Base-by-base conservation (phyloP, 2,797 vertebrate genomes). In the Sebastes oblongus region DNA sequence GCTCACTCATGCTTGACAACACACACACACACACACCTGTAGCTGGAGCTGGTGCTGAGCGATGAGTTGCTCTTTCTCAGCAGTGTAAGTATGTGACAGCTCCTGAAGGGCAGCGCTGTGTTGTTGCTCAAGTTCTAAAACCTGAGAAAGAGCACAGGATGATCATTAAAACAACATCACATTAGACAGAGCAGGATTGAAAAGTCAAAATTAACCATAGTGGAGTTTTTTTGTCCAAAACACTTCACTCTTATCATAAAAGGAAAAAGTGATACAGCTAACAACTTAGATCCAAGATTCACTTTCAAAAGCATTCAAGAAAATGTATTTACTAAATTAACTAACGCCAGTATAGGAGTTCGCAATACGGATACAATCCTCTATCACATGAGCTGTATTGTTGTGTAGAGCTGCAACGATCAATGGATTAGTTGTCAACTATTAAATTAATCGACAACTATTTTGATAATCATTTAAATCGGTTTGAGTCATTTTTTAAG, bases 61-160 rank as follows among this genome's bases (percentile, higher is more conserved):
- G 8, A 83, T 77, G 12, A 96, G 78, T 50, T 95, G 89, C 55
- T 85, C 88, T 55, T 91, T 94, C 82, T 97, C 95, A 27, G 84
- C 34, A 12, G 81, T 42, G 52, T 88, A 96, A 36, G 94, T 77
- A 0, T 92, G 80, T 0, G 94, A 86, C 54, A 97, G 91, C 61
- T 96, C 96, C 76, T 95, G 89, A 4, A 97, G 87, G 36, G 96
- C 91, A 29, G 81, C 71, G 34, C 91, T 85, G 66, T 97, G 96
- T 54, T 97, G 95, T 24, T 93, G 89, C 77, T 97, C 97, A 69
- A 97, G 89, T n/a, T 88, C 88, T 36, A 97, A 69, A 25, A 97
- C 95, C 91, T 97, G 88, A 60, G 13, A 68, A 13, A 72, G 6
- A 1, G n/a, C 20, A 78, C 8, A 20, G 1, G 6, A 32, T 5